Base-by-base conservation (phyloP, 2,888 invertebrate genomes). In the Lampropteryx suffumata region DNA sequence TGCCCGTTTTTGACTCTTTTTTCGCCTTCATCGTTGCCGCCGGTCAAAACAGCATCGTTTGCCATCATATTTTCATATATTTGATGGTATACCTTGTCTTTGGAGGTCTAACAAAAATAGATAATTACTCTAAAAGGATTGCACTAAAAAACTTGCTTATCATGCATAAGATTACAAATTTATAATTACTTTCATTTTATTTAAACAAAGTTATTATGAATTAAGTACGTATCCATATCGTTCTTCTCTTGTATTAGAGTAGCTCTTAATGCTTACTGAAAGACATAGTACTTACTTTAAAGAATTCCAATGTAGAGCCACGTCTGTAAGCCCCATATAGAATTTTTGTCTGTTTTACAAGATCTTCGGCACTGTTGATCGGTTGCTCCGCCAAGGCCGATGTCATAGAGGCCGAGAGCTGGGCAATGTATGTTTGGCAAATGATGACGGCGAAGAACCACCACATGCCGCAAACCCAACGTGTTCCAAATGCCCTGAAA, bases 371-470 rank as follows among this genome's bases (percentile, higher is more conserved):
- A 71, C 93, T 95, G 73, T 95, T 94, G 56, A 99, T 98, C 1
- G 97, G 96, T 29, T 94, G 94, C 48, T 94, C 95, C 92, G 95
- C 95, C 44, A 96, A 89, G 9, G 96, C 96, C 59, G 95, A 95
- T 1, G 98, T 98, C 63, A 98, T 92, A 65, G 97, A 98, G 1
- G 98, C 98, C 1, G 98, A 97, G 71, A 98, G 91, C 82, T 98
- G 98, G 50, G 98, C 98, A 5, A 98, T 98, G 82, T 98, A 98
- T 6, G 97, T 97, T 49, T 97, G 96, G 57, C 97, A 94, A 90
- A 98, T 96, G 73, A 97, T 97, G 50, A 98, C 91, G 0, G 96
- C 96, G 79, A 97, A 98, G 83, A 97, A 97, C 97, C 97, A 97
- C 97, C 96, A 96, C 93, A 96, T 95, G 1, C 94, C 95, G 9